These are phyloP conservation scores for Wasmannia auropunctata DNA, from an alignment of 1,140 invertebrate genomes.

Conservation along the genomic window DNA sequence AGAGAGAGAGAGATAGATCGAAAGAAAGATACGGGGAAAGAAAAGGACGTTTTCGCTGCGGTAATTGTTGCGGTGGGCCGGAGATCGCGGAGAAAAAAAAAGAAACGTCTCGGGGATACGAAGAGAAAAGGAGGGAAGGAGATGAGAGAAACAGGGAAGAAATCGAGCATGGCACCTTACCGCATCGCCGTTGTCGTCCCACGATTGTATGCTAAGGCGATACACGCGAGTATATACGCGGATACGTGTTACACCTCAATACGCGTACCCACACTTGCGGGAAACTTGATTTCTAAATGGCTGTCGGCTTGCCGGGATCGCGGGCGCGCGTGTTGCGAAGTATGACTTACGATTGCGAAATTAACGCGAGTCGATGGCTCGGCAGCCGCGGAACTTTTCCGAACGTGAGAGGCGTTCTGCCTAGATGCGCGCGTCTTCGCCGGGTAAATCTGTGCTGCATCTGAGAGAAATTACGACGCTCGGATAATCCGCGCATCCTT, in stretches of 20 bases:
- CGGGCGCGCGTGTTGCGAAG: constrained; percentile 32
- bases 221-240: not conserved
- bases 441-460: not conserved
- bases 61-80: constrained; percentile 40
- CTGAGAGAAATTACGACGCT: not conserved
- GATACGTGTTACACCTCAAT: not conserved
- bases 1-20: constrained; percentile 23
- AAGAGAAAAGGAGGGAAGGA: constrained; percentile 16
- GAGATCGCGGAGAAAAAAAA: constrained; percentile 26
- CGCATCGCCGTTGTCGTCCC: constrained; percentile 61
- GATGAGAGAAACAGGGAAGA: constrained; percentile 66
- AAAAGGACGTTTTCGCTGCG: constrained; percentile 30
- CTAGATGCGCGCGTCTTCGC: not conserved
- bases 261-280: constrained; percentile 56
- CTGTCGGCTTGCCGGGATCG: not conserved
- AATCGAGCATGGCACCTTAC: constrained; percentile 73
- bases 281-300: constrained; percentile 55
- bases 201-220: constrained; percentile 79
- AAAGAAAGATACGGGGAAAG: constrained; percentile 15
- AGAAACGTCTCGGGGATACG: not conserved
- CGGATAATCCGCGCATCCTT: not conserved
- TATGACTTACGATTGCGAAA: constrained; percentile 44
- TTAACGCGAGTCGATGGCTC: constrained; percentile 29
- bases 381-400: constrained; percentile 28
- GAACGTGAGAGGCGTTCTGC: not conserved